Evolutionary conservation across 2,797 vertebrate genomes (phyloP), one percentile per base, ranked within the genome.

Genomic region (Propithecus perrieri): DNA sequence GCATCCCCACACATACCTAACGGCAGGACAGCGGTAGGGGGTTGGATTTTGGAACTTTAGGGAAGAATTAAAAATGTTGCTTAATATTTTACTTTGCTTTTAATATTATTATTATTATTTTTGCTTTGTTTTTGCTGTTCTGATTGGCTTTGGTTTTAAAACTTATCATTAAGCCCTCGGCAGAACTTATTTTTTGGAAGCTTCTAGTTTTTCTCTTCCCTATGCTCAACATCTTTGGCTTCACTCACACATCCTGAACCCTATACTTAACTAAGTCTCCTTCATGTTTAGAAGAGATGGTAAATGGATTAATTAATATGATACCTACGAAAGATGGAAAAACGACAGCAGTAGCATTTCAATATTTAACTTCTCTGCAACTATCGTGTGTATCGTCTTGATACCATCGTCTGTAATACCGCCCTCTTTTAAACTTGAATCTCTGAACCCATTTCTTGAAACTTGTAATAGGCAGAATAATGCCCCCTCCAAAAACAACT

Each of bases 401-500:
- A n/a, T 50, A 38, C 2, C 67, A 2, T 46, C 71, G 2, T 0
- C 3, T 2, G 7, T 17, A 53, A 50, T 38, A 20, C 7, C 12
- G 48, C 5, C 9, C 6, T 83, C 4, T 79, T 7, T 75, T 85
- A 75, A 83, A 89, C 7, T 61, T 57, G 26, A 0, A 22, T 3
- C 28, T 55, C 46, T 55, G 33, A 76, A 81, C 28, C 7, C 24
- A 71, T 22, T 67, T 81, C 22, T 50, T 94, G 72, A 80, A 84
- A 78, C 3, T 26, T 65, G 18, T 57, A 24, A 30, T 38, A 71
- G 57, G 2, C 18, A 61, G 14, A 57, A 18, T 76, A 59, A 74
- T 50, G 48, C 4, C 33, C 4, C 55, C 30, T 59, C 15, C 8
- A 59, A 74, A 76, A 59, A 55, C 1, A 65, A 30, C 2, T 6